phyloP scores from a whole-genome alignment of 2,113 vertebrate genomes.

The Rhizomys pruinosus region DNA sequence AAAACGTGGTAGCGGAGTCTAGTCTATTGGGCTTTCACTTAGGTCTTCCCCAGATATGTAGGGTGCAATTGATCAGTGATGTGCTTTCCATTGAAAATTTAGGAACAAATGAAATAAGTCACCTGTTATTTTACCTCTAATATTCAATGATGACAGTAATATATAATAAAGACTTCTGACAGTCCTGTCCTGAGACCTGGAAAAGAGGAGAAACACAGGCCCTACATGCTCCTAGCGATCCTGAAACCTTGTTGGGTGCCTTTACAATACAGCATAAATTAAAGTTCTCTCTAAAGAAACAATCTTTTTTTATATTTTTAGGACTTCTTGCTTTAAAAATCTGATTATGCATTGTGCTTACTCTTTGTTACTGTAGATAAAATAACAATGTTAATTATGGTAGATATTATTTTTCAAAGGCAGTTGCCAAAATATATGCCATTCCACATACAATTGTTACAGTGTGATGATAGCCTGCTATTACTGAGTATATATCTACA shows the following conservation, averaged over 20 bases:
- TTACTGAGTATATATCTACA: background rate
- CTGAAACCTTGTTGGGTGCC: background rate
- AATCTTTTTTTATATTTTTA: background rate
- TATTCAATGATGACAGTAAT: background rate
- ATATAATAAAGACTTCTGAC: background rate
- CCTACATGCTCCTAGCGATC: background rate
- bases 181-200: background rate
- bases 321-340: background rate
- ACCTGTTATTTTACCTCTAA: accelerated
- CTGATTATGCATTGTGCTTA: too few species aligned
- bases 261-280: background rate
- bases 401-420: background rate
- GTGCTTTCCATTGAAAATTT: background rate
- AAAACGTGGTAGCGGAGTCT: too few species aligned
- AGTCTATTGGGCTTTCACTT: background rate
- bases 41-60: background rate
- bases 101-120: background rate
- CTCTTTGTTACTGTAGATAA: background rate
- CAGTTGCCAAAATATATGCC: accelerated
- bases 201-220: background rate
- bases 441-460: accelerated
- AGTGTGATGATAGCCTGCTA: background rate
- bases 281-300: background rate
- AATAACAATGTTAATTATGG: too few species aligned
- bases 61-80: background rate